Evolutionary conservation across 2,797 vertebrate species (phyloP).

Genomic region (Tachyglossus aculeatus): DNA sequence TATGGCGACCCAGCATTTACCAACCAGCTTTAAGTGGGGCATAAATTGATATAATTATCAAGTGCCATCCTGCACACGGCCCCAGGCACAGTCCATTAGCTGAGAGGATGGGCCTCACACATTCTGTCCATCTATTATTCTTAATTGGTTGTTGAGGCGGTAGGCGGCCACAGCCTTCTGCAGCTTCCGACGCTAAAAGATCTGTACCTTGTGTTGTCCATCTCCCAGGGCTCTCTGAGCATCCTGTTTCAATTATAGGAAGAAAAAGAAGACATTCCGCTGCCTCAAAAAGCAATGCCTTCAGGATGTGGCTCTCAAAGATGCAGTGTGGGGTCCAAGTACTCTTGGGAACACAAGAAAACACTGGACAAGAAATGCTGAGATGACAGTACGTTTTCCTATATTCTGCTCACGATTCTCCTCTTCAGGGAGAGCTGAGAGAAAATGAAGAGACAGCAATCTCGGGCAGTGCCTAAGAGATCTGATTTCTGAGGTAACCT

Average conservation of each 20-base stretch:
- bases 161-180: constrained; percentile 3
- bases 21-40: no score
- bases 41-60: no score
- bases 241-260: constrained; percentile 31
- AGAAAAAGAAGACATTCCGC: neutral
- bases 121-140: constrained; percentile 23
- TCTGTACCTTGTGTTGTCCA: constrained; percentile 12
- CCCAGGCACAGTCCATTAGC: neutral
- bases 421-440: no score
- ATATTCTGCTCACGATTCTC: no score
- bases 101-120: constrained; percentile 14
- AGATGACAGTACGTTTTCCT: no score
- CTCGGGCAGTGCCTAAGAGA: no score
- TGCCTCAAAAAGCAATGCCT: constrained; percentile 17
- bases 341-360: no score
- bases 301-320: constrained; percentile 35
- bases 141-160: constrained; percentile 41
- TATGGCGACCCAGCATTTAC: no score
- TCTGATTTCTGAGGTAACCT: constrained; percentile 10
- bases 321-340: no score
- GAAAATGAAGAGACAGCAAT: no score
- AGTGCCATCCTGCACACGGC: neutral
- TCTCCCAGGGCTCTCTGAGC: constrained; percentile 23
- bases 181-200: constrained; percentile 28
- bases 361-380: no score